Base-by-base conservation (phyloP, 2,113 vertebrate species). In the Theropithecus gelada region DNA sequence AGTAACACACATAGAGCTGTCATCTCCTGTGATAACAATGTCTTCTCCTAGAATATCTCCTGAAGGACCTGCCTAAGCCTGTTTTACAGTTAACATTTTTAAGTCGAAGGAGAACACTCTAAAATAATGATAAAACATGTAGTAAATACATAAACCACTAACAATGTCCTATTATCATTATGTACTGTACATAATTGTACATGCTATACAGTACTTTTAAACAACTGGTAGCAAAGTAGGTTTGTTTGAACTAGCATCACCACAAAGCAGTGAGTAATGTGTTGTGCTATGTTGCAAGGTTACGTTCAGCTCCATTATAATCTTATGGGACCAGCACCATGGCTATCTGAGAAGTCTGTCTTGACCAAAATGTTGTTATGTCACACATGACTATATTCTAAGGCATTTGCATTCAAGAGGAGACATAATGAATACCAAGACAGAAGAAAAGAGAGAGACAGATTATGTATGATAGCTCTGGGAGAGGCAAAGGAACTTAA, bases 371-470 rank as follows among this genome's bases (percentile, higher is more conserved):
- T 13, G 25, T 25, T 40, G 40, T 27, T 75, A 75, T 45, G 25
- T 3, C 4, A 27, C 43, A 76, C 75, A 32, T 30, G 43, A 48
- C 25, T 48, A 8, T 30, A 82, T 59, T 93, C 20, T 17, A 92
- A 50, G 40, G 6, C 17, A 96, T 55, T 4, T 95, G n/a, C 76
- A 92, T 82, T 86, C 73, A 94, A 93, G 88, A 93, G 32, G 8
- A 88, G 4, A 78, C 20, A 76, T 1, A 64, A 75, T 43, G 59
- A 96, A 64, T 48, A 78, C 20, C 48, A 40, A 93, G 78, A 79
- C 13, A 38, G 38, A 35, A 9, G 40, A 27, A 87, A 10, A n/a
- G 0, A 35, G 76, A 23, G 2, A 70, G 13, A n/a, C 32, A 40
- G 7, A 72, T n/a, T 20, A 38, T 22, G 25, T 18, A 11, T n/a